These are phyloP conservation scores for Belonocnema kinseyi DNA, from an alignment of 1,140 invertebrate species.

Conservation along the genomic window DNA sequence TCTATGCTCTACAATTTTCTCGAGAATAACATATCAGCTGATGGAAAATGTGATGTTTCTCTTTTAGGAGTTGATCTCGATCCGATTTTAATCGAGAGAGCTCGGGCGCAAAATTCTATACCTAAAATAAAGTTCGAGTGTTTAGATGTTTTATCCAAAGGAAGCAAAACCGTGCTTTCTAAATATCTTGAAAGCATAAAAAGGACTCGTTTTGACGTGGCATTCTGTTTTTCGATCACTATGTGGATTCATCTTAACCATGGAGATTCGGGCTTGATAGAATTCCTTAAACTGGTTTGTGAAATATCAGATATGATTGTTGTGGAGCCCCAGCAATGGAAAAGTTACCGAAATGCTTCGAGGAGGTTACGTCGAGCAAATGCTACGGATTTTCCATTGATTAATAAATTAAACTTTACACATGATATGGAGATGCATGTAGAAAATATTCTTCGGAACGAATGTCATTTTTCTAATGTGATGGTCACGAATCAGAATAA, in stretches of 20 bases:
- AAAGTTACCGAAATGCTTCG: conserved; percentile 85
- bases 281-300: conserved; percentile 78
- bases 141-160: conserved; percentile 79
- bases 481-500: conserved; percentile 78
- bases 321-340: conserved; percentile 89
- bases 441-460: conserved; percentile 75
- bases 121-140: conserved; percentile 77
- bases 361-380: conserved; percentile 81
- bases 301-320: conserved; percentile 78
- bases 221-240: conserved; percentile 88
- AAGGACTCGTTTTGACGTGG: conserved; percentile 80
- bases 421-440: conserved; percentile 80
- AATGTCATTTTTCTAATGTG: conserved; percentile 76
- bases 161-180: conserved; percentile 66
- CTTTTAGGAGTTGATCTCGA: conserved; percentile 87
- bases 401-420: conserved; percentile 77
- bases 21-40: conserved; percentile 62
- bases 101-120: conserved; percentile 74
- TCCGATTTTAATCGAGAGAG: conserved; percentile 81
- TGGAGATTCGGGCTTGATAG: conserved; percentile 82
- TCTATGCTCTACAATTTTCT: conserved; percentile 78
- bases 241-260: conserved; percentile 93
- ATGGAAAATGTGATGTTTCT: conserved; percentile 66
- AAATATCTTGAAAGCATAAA: conserved; percentile 70
- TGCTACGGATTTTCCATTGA: conserved; percentile 77